Percentiles rank a stretch among this genome's conserved stretches.
phyloP scores from a whole-genome alignment of 2,113 vertebrate species.

The Danionella cerebrum region DNA sequence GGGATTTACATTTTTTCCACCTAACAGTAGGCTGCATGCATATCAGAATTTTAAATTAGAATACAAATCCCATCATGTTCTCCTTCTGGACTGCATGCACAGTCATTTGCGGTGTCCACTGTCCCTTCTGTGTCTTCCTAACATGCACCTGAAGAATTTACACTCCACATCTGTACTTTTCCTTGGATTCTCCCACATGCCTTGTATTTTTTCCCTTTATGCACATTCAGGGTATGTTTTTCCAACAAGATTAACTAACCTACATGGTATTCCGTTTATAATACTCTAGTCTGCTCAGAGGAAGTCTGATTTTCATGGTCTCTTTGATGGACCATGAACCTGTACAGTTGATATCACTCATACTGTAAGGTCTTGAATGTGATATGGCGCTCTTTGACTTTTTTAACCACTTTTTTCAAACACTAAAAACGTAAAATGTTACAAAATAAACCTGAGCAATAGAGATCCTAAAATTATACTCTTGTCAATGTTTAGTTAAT shows the following conservation, averaged over 20 bases:
- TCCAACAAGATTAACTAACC: background rate
- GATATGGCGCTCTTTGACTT: background rate
- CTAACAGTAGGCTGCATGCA: slow-evolving; percentile 33
- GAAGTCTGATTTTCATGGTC: background rate
- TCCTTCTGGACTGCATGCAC: background rate
- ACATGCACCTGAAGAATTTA: background rate
- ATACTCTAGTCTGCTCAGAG: background rate
- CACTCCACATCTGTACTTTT: background rate
- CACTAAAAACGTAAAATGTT: no score
- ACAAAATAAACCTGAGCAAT: no score
- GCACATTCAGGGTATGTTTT: background rate
- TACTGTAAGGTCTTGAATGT: background rate
- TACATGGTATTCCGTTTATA: background rate
- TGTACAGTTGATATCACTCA: background rate
- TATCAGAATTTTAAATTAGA: slow-evolving; percentile 25
- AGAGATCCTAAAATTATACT: background rate
- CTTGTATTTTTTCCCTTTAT: background rate
- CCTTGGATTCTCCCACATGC: background rate
- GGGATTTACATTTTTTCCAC: slow-evolving; percentile 36
- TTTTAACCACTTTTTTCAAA: no score
- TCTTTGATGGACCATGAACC: background rate
- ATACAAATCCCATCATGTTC: background rate
- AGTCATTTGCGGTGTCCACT: background rate
- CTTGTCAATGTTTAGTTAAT: background rate
- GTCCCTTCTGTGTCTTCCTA: background rate